Conservation (phyloP, 1,140 invertebrate genomes). For the Brachionus asplanchnoidis region DNA sequence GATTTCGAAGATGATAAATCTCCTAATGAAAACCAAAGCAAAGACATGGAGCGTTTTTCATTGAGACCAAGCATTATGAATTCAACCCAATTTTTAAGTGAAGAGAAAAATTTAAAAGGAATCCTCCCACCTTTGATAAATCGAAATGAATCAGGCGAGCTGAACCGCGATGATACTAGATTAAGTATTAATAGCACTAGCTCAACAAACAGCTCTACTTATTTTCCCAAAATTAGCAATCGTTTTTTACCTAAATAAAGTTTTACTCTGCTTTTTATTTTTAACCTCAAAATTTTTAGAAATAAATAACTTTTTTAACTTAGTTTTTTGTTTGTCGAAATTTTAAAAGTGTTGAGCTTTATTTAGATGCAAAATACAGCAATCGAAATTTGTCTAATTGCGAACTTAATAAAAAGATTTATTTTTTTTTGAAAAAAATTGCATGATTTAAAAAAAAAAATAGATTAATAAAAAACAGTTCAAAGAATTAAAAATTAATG, state of each 20-base stretch:
- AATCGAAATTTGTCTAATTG: too few species aligned
- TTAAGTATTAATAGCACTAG: background rate
- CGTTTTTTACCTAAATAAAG: constrained; percentile 20
- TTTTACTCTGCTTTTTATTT: background rate
- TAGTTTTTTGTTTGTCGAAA: too few species aligned
- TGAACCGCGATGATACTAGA: background rate
- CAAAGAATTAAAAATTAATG: too few species aligned
- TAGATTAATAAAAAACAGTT: too few species aligned
- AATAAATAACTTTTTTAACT: background rate
- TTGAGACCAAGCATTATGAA: background rate
- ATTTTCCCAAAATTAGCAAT: constrained; percentile 2
- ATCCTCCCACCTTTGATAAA: background rate
- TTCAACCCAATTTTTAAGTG: background rate
- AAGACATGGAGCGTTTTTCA: background rate
- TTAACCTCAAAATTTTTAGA: background rate
- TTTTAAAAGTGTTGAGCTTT: too few species aligned
- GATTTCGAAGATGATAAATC: background rate
- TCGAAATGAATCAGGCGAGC: background rate
- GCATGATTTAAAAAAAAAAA: too few species aligned
- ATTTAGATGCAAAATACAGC: too few species aligned
- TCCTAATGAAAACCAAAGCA: background rate
- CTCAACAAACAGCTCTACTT: background rate
- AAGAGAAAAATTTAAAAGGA: background rate
- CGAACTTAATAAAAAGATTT: too few species aligned
- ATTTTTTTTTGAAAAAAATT: too few species aligned